Percentiles rank a stretch among this genome's conserved stretches.
These are phyloP conservation scores for Pemphredon lugubris DNA, from an alignment of 2,888 invertebrate species.

Conservation along the genomic window DNA sequence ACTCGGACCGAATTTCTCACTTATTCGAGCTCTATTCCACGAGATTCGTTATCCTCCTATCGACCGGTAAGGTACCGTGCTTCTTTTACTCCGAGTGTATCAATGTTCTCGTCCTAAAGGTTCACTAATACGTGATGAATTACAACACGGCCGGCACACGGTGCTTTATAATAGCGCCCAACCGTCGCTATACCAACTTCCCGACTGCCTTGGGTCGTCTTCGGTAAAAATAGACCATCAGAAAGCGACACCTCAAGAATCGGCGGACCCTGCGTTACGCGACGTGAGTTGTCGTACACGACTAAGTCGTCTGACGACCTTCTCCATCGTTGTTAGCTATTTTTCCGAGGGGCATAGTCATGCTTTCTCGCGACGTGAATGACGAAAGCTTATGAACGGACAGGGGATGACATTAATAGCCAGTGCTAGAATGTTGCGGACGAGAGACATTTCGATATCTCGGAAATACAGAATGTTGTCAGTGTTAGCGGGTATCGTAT, in stretches of 20 bases:
- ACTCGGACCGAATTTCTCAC: background rate
- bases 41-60: background rate
- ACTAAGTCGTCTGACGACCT: slow-evolving; percentile 4
- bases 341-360: background rate
- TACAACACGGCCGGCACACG: slow-evolving; percentile 68
- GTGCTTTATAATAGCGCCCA: slow-evolving; percentile 74
- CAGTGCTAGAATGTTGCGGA: too few species aligned
- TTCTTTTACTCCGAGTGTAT: slow-evolving; percentile 5
- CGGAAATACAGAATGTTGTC: too few species aligned
- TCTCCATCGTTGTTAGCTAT: background rate
- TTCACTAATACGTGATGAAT: slow-evolving; percentile 69
- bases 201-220: slow-evolving; percentile 70
- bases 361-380: too few species aligned
- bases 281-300: slow-evolving; percentile 28
- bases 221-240: slow-evolving; percentile 76
- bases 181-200: slow-evolving; percentile 72
- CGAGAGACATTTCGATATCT: too few species aligned
- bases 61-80: slow-evolving; percentile 8
- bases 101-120: slow-evolving; percentile 24
- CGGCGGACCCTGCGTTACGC: slow-evolving; percentile 44
- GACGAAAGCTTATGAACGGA: too few species aligned
- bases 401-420: too few species aligned
- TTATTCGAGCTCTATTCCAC: background rate
- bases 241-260: slow-evolving; percentile 75
- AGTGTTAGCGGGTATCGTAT: too few species aligned